phyloP scores from a whole-genome alignment of 2,113 vertebrate species.

The Prunella himalayana region DNA sequence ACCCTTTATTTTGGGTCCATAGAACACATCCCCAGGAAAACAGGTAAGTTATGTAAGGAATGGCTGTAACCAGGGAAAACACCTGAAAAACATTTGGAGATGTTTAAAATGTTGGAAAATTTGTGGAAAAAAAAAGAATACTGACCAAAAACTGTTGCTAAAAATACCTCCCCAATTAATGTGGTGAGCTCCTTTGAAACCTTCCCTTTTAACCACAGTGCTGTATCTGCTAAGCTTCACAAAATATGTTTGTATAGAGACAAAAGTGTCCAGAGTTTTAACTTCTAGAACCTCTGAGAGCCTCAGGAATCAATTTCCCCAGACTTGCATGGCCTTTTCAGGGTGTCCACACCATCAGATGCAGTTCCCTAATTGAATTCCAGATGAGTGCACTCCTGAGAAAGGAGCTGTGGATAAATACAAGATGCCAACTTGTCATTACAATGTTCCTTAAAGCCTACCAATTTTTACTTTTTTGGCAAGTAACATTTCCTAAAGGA shows the following conservation, averaged over 20 bases:
- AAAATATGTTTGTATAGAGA: neutral
- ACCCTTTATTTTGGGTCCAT: neutral
- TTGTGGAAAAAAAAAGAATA: neutral
- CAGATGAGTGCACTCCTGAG: neutral
- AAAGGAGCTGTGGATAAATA: neutral
- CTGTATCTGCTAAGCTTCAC: neutral
- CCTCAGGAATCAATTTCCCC: neutral
- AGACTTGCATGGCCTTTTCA: neutral
- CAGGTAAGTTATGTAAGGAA: neutral
- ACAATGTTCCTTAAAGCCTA: conserved; percentile 20
- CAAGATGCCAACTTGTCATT: conserved; percentile 35
- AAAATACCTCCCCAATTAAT: neutral
- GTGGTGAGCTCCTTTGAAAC: neutral
- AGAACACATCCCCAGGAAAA: neutral
- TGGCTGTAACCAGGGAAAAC: neutral
- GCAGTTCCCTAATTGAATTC: neutral
- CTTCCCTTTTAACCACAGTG: neutral
- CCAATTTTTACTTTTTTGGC: conserved; percentile 1
- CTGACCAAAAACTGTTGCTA: neutral
- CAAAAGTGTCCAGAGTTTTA: neutral
- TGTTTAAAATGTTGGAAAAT: neutral
- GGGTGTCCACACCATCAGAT: neutral
- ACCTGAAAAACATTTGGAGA: neutral
- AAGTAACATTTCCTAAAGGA: conserved; percentile 41
- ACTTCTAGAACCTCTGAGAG: neutral